Evolutionary conservation across 1,140 invertebrate species (phyloP), one percentile per base, ranked within the genome.

Genomic region (Saxidomus purpurata): DNA sequence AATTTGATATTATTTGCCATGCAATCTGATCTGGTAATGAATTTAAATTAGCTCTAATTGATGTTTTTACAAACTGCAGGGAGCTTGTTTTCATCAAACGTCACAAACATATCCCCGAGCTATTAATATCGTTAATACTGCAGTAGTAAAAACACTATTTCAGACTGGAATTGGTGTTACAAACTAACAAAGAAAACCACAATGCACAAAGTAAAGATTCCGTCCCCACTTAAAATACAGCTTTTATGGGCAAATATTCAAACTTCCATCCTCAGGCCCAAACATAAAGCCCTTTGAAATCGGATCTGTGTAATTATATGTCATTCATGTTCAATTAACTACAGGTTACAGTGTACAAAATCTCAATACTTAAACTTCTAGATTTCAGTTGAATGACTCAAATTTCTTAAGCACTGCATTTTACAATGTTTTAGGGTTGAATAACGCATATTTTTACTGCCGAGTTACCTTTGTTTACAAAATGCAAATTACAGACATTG

Each of bases 271-370:
- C 43, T 67, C 31, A n/a, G 28, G 38, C 28, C 40, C 28, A 38
- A 69, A 88, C 86, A 88, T 88, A 81, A 88, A 81, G 86, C 77
- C 59, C 86, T 88, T 88, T 88, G 86, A 88, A 88, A 88, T 81
- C 13, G 36, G 86, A 88, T 80, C 55, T 28, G 43, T 88, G 61
- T 71, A 88, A 88, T 88, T 88, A 88, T 80, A 55, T 79, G 77
- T 88, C 86, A 81, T 81, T 88, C 86, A 88, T 52, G 63, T 47
- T 81, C 49, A 69, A 81, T 88, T 88, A 88, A 81, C 49, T 67
- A 88, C 74, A 81, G 76, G 86, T 80, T 69, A 81, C 59, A 25
- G 25, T 88, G 86, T 52, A 43, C 71, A 76, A 40, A 40, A 31
- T 34, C 76, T 61, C 77, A 80, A 61, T 80, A 80, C 74, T 81